Percentiles rank a stretch among this genome's conserved stretches.
Evolutionary conservation across 2,888 invertebrate species (phyloP).

Genomic region (Drosophila neotestacea): DNA sequence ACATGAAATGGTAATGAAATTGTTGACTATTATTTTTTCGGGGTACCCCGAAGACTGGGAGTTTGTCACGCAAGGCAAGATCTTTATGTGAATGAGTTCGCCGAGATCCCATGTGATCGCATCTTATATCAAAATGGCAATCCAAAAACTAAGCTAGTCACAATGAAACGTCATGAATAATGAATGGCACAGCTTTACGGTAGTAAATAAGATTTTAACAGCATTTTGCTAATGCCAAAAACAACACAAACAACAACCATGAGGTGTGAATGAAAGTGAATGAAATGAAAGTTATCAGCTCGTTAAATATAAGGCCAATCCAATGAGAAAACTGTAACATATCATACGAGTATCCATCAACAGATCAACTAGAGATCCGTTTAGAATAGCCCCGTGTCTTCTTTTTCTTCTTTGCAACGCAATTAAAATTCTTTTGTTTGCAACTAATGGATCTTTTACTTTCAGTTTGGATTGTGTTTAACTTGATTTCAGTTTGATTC

Average conservation of each 20-base stretch:
- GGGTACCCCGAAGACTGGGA: conserved; percentile 1
- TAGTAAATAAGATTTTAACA: conserved; percentile 46
- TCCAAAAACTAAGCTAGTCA: neutral
- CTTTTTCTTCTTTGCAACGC: conserved; percentile 27
- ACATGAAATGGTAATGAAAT: conserved; percentile 25
- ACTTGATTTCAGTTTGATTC: conserved; percentile 44
- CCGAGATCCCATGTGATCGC: conserved; percentile 34
- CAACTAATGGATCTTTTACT: conserved; percentile 69
- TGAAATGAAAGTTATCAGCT: conserved; percentile 71
- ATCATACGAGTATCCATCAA: conserved; percentile 40
- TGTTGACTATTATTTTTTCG: conserved; percentile 23
- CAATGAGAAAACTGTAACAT: conserved; percentile 34
- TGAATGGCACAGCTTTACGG: conserved; percentile 35
- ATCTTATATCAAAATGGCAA: conserved; percentile 56
- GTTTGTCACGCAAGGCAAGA: conserved; percentile 46
- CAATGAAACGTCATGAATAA: conserved; percentile 37
- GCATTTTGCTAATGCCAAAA: conserved; percentile 53
- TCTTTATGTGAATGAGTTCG: conserved; percentile 12
- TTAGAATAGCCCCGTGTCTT: conserved; percentile 57
- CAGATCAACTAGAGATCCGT: conserved; percentile 41
- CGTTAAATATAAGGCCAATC: conserved; percentile 48
- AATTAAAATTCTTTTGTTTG: conserved; percentile 73
- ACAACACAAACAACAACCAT: neutral
- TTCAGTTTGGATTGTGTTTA: conserved; percentile 48
- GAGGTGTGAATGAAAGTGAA: conserved; percentile 76